Base-by-base conservation (phyloP, 2,888 invertebrate genomes). In the Anorthoa munda region DNA sequence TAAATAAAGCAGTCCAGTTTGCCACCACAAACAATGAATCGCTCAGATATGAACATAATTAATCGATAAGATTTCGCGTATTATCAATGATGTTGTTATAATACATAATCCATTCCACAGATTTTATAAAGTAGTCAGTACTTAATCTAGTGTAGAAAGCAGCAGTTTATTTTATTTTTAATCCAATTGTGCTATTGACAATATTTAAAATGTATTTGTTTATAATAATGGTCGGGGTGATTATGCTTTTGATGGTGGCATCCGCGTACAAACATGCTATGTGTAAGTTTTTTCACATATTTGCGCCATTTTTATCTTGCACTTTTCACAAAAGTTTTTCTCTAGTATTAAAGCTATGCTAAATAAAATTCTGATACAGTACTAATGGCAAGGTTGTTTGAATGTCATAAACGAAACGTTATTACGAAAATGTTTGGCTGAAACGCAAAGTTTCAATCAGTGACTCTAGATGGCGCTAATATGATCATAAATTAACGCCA, bases 21-120 rank as follows among this genome's bases (percentile, higher is more conserved):
- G 50, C 21, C 2, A 31, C 59, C 26, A 5, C 15, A 3, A 48
- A 48, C 18, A 56, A 31, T 45, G 0, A 51, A 75, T 31, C 7
- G 13, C 21, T 15, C 46, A 46, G 26, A 61, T 61, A 71, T 7
- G 0, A 21, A 56, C 39, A 39, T 13, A 13, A n/a, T 53, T 48
- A 11, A 26, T n/a, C 4, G 82, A 76, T 77, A 77, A 77, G 55
- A 66, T 75, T 79, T 26, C 23, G 11, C 18, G 0, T 13, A 50
- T 46, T 55, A 61, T 61, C 46, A 21, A 39, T 5, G 18, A 55
- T n/a, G 21, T 23, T 17, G 17, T 21, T 59, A 59, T 39, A 17
- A 26, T 13, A 39, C 18, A 5, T 0, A 31, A 45, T 50, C 45
- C 18, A 12, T 0, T 26, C 12, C n/a, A 45, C n/a, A 45, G 48